These are phyloP conservation scores for Acrocephalus arundinaceus DNA, from an alignment of 2,113 vertebrate genomes.

Conservation along the genomic window DNA sequence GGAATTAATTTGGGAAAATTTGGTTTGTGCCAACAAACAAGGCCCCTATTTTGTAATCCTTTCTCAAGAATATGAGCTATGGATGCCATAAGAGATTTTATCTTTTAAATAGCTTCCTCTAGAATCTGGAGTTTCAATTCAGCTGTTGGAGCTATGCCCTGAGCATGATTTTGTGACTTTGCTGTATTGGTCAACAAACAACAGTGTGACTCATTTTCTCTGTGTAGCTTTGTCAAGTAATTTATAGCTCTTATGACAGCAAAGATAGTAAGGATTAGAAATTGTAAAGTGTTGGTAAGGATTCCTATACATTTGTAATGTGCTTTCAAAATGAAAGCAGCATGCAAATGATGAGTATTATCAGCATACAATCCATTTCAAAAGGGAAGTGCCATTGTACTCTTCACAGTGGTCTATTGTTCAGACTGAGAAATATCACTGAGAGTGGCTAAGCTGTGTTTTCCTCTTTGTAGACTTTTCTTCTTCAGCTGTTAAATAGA, in stretches of 20 bases:
- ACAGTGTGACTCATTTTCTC: background rate
- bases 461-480: background rate
- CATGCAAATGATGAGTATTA: slow-evolving; percentile 47
- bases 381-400: background rate
- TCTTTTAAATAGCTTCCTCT: background rate
- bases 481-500: background rate
- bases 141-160: background rate
- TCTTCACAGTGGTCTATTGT: slow-evolving; percentile 24
- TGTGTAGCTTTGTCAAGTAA: background rate
- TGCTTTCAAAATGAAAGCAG: slow-evolving; percentile 21
- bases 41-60: background rate
- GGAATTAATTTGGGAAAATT: background rate
- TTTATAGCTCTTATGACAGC: background rate
- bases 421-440: slow-evolving; percentile 5
- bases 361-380: slow-evolving; percentile 23
- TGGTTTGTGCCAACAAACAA: background rate
- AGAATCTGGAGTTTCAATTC: background rate
- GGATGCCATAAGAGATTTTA: background rate
- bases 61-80: background rate
- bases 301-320: slow-evolving; percentile 23
- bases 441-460: slow-evolving; percentile 12
- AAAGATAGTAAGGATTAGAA: slow-evolving; percentile 15
- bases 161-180: background rate
- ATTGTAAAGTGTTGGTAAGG: background rate
- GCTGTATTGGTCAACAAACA: background rate